These are phyloP conservation scores for Pedionomus torquatus DNA, from an alignment of 2,113 vertebrate species.

Conservation along the genomic window DNA sequence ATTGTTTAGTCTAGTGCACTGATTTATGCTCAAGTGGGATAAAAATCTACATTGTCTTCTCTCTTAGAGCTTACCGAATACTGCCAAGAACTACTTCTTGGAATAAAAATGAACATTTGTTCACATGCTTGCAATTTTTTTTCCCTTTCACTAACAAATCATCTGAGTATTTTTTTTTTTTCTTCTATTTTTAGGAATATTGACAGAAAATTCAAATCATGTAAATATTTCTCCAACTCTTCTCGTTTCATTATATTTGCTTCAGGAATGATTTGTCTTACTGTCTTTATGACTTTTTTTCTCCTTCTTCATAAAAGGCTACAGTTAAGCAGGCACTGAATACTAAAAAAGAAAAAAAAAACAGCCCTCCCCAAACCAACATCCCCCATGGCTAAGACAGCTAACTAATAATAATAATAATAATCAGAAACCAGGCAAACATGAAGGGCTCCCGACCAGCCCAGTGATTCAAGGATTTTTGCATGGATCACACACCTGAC, in stretches of 20 bases:
- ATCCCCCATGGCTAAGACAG: neutral
- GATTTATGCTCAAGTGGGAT: slow-evolving; percentile 39
- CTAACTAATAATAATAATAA: neutral
- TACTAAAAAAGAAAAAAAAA: neutral
- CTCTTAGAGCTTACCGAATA: neutral
- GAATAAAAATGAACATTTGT: slow-evolving; percentile 59
- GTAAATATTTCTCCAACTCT: slow-evolving; percentile 37
- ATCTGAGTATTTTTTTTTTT: slow-evolving; percentile 14
- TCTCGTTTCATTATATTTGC: slow-evolving; percentile 22
- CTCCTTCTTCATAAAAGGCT: slow-evolving; percentile 6
- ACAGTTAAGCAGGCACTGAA: neutral
- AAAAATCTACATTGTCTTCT: slow-evolving; percentile 1
- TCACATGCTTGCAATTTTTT: slow-evolving; percentile 46
- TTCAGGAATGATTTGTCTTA: slow-evolving; percentile 28
- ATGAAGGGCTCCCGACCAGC: neutral
- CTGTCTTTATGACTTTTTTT: slow-evolving; percentile 24
- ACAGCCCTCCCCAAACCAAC: no score
- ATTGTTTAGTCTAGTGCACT: slow-evolving; percentile 54
- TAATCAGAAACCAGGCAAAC: neutral
- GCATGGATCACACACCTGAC: neutral
- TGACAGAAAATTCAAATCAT: slow-evolving; percentile 42
- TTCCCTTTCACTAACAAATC: slow-evolving; percentile 26
- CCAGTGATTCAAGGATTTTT: neutral
- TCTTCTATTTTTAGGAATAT: slow-evolving; percentile 43
- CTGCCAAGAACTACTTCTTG: slow-evolving; percentile 58